phyloP scores from a whole-genome alignment of 2,797 vertebrate genomes.

The Acrossocheilus wenchowensis region DNA sequence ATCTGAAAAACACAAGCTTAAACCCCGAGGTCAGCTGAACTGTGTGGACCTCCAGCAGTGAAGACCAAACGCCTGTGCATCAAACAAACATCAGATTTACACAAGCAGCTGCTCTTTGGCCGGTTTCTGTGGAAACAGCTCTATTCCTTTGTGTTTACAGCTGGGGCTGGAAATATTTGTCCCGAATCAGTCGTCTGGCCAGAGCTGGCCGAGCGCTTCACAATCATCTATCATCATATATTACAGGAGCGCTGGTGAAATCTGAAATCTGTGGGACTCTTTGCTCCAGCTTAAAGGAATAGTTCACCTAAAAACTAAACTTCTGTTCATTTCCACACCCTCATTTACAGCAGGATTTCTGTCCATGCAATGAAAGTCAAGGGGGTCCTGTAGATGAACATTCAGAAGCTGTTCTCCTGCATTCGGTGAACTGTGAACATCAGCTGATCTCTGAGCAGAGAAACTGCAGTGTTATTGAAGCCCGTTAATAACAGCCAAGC shows the following conservation, averaged over 20 bases:
- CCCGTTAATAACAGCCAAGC: background rate
- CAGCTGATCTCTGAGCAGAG: background rate
- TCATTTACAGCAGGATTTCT: background rate
- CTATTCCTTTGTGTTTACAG: slow-evolving; percentile 78
- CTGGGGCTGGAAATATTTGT: slow-evolving; percentile 77
- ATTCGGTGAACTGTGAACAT: background rate
- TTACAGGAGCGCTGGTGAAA: slow-evolving; percentile 66
- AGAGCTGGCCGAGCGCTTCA: slow-evolving; percentile 5
- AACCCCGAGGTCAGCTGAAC: background rate
- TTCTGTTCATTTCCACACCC: background rate
- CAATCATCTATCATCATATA: slow-evolving; percentile 68
- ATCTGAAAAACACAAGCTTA: too few species aligned
- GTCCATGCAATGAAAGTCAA: background rate
- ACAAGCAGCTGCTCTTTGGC: slow-evolving; percentile 46
- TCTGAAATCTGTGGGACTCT: slow-evolving; percentile 57
- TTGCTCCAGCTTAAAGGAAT: background rate
- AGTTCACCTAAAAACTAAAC: background rate
- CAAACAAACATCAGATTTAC: slow-evolving; percentile 54
- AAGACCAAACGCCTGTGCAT: slow-evolving; percentile 34
- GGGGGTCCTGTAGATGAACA: background rate
- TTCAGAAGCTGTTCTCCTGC: background rate
- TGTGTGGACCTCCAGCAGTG: slow-evolving; percentile 16
- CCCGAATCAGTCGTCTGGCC: slow-evolving; percentile 64
- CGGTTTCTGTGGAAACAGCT: slow-evolving; percentile 71
- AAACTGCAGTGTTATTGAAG: background rate